phyloP scores from a whole-genome alignment of 2,888 invertebrate genomes.

The Drosophila ochracea region DNA sequence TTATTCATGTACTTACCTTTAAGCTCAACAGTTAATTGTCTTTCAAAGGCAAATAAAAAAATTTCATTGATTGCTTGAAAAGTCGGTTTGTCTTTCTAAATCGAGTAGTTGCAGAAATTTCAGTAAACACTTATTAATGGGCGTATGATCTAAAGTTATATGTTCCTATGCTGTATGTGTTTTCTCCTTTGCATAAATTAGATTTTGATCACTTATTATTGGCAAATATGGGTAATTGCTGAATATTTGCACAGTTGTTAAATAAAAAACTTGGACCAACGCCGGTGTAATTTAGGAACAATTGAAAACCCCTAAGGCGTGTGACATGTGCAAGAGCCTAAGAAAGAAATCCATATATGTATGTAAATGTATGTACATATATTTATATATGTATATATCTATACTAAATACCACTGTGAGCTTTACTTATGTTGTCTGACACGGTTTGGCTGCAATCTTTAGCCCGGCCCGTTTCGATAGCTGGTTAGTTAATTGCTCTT shows the following conservation, averaged over 20 bases:
- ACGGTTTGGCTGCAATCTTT: conserved; percentile 42
- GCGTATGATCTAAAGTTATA: background rate
- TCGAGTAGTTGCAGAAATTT: background rate
- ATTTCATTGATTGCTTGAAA: background rate
- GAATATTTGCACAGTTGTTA: conserved; percentile 53
- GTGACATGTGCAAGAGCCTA: conserved; percentile 48
- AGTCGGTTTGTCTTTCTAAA: background rate
- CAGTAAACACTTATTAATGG: background rate
- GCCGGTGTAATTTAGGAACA: conserved; percentile 5
- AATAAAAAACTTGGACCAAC: conserved; percentile 1
- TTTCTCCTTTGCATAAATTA: conserved; percentile 20
- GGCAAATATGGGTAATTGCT: conserved; percentile 22
- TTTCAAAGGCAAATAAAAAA: background rate
- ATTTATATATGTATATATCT: conserved; percentile 7
- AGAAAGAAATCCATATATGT: conserved; percentile 1
- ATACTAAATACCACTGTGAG: conserved; percentile 5
- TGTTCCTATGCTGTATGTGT: conserved; percentile 13
- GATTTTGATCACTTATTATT: conserved; percentile 8
- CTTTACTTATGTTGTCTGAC: conserved; percentile 32
- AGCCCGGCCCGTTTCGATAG: conserved; percentile 45
- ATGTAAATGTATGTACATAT: background rate
- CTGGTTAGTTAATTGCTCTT: conserved; percentile 67
- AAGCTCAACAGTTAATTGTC: conserved; percentile 17
- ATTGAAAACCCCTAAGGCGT: conserved; percentile 18
- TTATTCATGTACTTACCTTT: conserved; percentile 20